Percentiles rank a stretch among this genome's conserved stretches.
phyloP scores from a whole-genome alignment of 2,113 vertebrate genomes.

The Archilochus colubris region DNA sequence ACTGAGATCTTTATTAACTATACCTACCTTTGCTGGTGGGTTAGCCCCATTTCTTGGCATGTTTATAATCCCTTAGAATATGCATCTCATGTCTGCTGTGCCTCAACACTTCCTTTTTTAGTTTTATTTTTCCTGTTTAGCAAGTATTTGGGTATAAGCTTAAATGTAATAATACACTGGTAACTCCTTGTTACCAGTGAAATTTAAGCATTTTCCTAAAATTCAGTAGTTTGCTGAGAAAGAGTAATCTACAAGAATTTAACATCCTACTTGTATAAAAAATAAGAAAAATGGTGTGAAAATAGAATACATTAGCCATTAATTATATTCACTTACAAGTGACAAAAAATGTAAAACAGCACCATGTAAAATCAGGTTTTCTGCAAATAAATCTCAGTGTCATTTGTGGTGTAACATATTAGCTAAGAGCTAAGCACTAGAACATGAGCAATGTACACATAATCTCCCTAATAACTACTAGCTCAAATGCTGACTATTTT shows the following conservation, averaged over 20 bases:
- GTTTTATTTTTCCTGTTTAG: neutral
- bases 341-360: neutral
- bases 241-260: neutral
- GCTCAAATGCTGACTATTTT: neutral
- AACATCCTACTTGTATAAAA: neutral
- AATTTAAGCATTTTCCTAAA: neutral
- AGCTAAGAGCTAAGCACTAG: neutral
- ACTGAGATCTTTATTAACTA: neutral
- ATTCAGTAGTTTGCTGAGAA: neutral
- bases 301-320: neutral
- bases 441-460: neutral
- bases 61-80: neutral
- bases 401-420: neutral
- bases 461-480: neutral
- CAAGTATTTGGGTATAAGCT: neutral
- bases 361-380: neutral
- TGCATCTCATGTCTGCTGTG: accelerated
- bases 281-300: neutral
- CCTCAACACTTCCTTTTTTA: neutral
- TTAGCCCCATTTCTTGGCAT: neutral
- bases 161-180: neutral
- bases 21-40: neutral
- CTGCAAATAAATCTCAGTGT: neutral
- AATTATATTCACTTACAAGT: neutral
- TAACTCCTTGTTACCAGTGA: neutral